Evolutionary conservation across 2,113 vertebrate genomes (phyloP).

Genomic region (Scatophagus argus): DNA sequence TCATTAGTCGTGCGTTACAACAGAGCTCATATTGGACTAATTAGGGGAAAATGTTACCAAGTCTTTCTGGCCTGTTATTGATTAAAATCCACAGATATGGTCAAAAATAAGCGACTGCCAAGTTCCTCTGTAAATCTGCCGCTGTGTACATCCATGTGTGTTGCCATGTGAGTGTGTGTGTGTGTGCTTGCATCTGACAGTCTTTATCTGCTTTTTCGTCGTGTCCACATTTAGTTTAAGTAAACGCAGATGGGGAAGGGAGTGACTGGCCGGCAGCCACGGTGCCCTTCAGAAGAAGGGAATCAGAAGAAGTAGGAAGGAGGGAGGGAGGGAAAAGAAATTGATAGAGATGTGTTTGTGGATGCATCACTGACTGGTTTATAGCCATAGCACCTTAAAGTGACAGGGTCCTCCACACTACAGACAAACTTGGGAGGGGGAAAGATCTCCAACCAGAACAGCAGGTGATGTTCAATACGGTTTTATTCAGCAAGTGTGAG

Average conservation of each 20-base stretch:
- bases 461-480: conserved; percentile 6
- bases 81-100: conserved; percentile 36
- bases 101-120: conserved; percentile 41
- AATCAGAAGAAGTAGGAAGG: conserved; percentile 20
- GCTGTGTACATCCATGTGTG: neutral
- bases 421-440: neutral
- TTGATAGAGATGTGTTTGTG: conserved; percentile 29
- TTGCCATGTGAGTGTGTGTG: neutral
- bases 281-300: conserved; percentile 24
- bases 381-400: conserved; percentile 3
- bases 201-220: conserved; percentile 30
- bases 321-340: neutral
- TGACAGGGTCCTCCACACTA: neutral
- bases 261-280: conserved; percentile 12
- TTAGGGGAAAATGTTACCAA: conserved; percentile 48
- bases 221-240: conserved; percentile 26
- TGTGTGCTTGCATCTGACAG: conserved; percentile 13
- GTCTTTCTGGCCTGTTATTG: conserved; percentile 40
- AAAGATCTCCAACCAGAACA: neutral
- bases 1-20: conserved; percentile 64
- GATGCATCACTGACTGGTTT: conserved; percentile 13
- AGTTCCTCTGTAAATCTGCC: conserved; percentile 12
- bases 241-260: conserved; percentile 41
- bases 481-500: neutral
- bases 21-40: conserved; percentile 61